These are phyloP conservation scores for Euglossa dilemma DNA, from an alignment of 1,140 invertebrate genomes.

Conservation along the genomic window DNA sequence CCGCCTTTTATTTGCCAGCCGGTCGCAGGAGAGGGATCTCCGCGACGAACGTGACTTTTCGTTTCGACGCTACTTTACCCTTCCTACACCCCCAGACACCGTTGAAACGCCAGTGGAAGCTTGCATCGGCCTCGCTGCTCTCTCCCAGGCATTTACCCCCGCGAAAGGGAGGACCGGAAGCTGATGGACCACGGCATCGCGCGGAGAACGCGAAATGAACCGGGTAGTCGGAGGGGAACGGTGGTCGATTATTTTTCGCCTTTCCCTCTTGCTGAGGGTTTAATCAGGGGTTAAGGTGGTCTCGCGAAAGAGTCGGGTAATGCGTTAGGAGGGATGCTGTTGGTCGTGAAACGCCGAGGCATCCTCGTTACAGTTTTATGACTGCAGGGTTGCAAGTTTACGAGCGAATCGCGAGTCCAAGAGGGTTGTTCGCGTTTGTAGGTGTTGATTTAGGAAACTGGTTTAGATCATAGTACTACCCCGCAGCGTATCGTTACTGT, in stretches of 20 bases:
- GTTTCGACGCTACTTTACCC: slow-evolving; percentile 5
- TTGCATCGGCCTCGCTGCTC: background rate
- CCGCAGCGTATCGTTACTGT: too few relatives aligned
- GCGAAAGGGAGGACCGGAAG: background rate
- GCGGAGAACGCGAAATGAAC: background rate
- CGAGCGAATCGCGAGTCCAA: background rate
- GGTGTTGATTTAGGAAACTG: background rate
- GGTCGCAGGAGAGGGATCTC: background rate
- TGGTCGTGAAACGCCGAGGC: background rate
- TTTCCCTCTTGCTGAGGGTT: background rate
- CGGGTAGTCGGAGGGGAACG: too few relatives aligned
- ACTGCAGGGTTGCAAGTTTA: background rate
- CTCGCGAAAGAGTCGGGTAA: background rate
- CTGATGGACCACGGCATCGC: background rate
- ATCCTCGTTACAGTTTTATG: background rate
- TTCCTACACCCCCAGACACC: background rate
- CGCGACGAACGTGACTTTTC: slow-evolving; percentile 27
- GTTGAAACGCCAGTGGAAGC: background rate
- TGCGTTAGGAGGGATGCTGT: background rate
- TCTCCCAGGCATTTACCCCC: background rate
- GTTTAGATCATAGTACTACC: background rate
- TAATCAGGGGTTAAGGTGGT: background rate
- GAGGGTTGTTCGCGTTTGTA: background rate
- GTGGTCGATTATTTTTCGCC: background rate
- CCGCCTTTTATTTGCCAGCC: slow-evolving; percentile 45